phyloP scores from a whole-genome alignment of 2,113 vertebrate species.

The Bufo bufo region DNA sequence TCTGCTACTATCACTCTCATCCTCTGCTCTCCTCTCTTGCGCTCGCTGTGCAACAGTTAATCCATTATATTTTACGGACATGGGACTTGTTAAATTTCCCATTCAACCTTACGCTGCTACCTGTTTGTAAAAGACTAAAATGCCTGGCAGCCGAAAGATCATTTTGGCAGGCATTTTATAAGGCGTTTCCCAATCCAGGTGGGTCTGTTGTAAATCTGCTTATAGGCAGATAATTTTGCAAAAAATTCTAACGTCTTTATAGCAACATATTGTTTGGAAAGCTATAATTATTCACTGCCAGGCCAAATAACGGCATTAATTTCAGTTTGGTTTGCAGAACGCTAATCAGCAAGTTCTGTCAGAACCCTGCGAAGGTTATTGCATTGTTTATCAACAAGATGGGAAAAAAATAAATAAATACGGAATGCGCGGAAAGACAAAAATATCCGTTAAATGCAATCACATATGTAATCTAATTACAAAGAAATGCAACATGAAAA shows the following conservation, averaged over 20 bases:
- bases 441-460: conserved; percentile 78
- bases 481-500: conserved; percentile 79
- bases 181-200: conserved; percentile 39
- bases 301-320: conserved; percentile 46
- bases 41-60: background rate
- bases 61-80: background rate
- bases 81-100: background rate
- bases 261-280: conserved; percentile 45
- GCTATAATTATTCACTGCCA: conserved; percentile 47
- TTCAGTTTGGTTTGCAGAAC: conserved; percentile 40
- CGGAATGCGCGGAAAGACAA: conserved; percentile 38
- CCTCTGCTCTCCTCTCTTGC: no score
- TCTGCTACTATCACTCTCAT: no score
- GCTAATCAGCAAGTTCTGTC: conserved; percentile 63
- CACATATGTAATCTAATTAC: conserved; percentile 88
- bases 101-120: background rate
- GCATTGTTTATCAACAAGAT: conserved; percentile 87
- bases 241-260: conserved; percentile 30
- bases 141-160: background rate
- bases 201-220: conserved; percentile 39
- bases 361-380: conserved; percentile 75
- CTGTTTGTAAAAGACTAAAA: conserved; percentile 9
- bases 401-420: conserved; percentile 74
- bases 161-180: conserved; percentile 18
- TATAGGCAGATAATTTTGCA: conserved; percentile 23